Base-by-base conservation (phyloP, 2,888 invertebrate species). In the Drosophila flavopinicola region DNA sequence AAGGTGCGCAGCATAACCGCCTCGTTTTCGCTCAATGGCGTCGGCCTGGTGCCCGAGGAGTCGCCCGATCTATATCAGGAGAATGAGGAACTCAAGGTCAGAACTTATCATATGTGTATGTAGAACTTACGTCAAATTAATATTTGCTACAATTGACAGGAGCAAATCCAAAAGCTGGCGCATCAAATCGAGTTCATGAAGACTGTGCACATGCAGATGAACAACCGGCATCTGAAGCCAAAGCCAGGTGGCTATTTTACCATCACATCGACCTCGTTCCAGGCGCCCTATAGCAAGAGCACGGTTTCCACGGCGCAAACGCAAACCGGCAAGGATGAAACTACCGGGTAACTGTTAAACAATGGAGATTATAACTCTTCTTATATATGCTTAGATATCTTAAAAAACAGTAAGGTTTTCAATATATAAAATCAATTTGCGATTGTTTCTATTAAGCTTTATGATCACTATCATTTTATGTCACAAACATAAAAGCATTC, bases 131-230 rank as follows among this genome's bases (percentile, higher is more conserved):
- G 6, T 1, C 9, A 23, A 1, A 10, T 3, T 10, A 1, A 3
- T 1, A 9, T 1, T 7, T 13, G n/a, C 33, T 0, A 1, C 1
- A 7, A 2, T 13, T 5, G 3, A 10, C 29, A 96, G 96, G 97
- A 97, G 90, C 97, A 97, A 92, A 95, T 97, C 27, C 97, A 97
- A 87, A 97, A 97, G 90, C 92, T 97, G 70, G 97, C 97, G 0
- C 96, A 96, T 20, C 97, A 97, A 91, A 97, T 97, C 78, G 97
- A 97, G 91, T 96, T 96, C 91, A 96, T 97, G 96, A 96, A 96
- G 92, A 97, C 97, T 90, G 96, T 97, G 15, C 96, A 97, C 88
- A 97, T 97, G 97, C 96, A 97, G 91, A 94, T 96, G 93, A 96
- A 97, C 92, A 97, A 97, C 91, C 93, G 97, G 5, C 97, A 97